Evolutionary conservation across 2,888 invertebrate species (phyloP), one percentile per base, ranked within the genome.

Genomic region (Caenorhabditis doughertyi): DNA sequence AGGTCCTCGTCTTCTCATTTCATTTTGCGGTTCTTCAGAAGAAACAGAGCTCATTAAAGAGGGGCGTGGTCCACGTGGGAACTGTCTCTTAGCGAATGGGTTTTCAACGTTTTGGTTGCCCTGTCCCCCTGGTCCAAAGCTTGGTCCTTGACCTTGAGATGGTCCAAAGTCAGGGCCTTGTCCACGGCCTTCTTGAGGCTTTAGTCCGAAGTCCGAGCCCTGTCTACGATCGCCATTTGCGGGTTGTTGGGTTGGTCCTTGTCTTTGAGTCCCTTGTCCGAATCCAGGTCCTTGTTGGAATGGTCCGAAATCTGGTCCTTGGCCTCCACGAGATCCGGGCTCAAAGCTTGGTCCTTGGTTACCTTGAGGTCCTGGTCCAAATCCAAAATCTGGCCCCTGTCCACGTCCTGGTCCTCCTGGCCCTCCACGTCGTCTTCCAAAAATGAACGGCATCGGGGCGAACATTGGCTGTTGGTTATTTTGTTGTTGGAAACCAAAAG

Each of bases 241-340:
- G n/a, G n/a, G n/a, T n/a, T n/a, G n/a, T n/a, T n/a, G n/a, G n/a
- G n/a, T n/a, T n/a, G n/a, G n/a, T n/a, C 16, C 25, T 35, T 23
- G 32, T 49, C 56, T 56, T 55, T 51, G 29, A 9, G 5, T 9
- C 4, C 32, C 9, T 32, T 4, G 32, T 49, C 39, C 71, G 9
- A 56, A 55, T 7, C 35, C 58, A 27, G 55, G 29, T 49, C 65
- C 49, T 39, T 27, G 58, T 7, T 9, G n/a, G 39, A 18, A 35
- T 51, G 51, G 65, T 60, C 68, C 76, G n/a, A 53, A 68, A 35
- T 42, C 53, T 39, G 42, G 55, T 44, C 60, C 60, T 35, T 53
- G 62, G n/a, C n/a, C n/a, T 62, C 55, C 55, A 21, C 35, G 39
- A 23, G 3, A 7, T 32, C 25, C 7, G 5, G 42, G 18, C 5